A percentile compares a stretch with the other conserved stretches of the same genome.
phyloP scores from a whole-genome alignment of 2,797 vertebrate species.

The Periparus ater region DNA sequence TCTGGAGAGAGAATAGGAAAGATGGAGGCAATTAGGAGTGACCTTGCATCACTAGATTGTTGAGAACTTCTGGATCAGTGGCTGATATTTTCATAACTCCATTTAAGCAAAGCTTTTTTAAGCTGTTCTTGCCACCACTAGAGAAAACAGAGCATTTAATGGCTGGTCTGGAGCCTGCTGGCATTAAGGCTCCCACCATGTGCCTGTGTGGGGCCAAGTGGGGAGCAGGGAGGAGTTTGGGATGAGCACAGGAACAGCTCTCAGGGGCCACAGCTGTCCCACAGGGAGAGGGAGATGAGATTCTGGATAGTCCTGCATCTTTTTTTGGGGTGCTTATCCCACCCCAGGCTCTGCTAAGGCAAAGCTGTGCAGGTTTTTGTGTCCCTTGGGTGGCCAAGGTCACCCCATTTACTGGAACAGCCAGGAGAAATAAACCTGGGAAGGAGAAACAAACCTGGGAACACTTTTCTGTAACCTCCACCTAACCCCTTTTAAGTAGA shows the following conservation, averaged over 20 bases:
- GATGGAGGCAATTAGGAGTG: constrained; percentile 80
- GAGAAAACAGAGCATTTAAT: constrained; percentile 33
- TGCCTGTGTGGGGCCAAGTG: neutral
- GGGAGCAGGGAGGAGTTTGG: neutral
- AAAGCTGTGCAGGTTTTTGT: neutral
- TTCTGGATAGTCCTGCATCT: neutral
- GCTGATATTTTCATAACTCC: constrained; percentile 75
- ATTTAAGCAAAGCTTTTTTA: constrained; percentile 60
- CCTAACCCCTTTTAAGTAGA: constrained; percentile 68
- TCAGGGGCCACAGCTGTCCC: neutral
- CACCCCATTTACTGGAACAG: constrained; percentile 26
- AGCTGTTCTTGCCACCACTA: constrained; percentile 42
- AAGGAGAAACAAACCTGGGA: constrained; percentile 52
- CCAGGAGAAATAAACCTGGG: constrained; percentile 35
- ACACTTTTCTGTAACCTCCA: constrained; percentile 54
- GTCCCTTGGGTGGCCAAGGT: neutral
- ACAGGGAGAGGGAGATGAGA: neutral
- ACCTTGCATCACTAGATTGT: constrained; percentile 69
- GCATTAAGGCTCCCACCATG: neutral
- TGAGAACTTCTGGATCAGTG: constrained; percentile 78
- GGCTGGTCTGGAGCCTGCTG: neutral
- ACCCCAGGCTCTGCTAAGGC: neutral
- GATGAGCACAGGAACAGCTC: neutral
- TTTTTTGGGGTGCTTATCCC: neutral
- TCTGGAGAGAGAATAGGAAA: constrained; percentile 76